Base-by-base conservation (phyloP, 1,140 invertebrate species). In the Scaptomyza montana region DNA sequence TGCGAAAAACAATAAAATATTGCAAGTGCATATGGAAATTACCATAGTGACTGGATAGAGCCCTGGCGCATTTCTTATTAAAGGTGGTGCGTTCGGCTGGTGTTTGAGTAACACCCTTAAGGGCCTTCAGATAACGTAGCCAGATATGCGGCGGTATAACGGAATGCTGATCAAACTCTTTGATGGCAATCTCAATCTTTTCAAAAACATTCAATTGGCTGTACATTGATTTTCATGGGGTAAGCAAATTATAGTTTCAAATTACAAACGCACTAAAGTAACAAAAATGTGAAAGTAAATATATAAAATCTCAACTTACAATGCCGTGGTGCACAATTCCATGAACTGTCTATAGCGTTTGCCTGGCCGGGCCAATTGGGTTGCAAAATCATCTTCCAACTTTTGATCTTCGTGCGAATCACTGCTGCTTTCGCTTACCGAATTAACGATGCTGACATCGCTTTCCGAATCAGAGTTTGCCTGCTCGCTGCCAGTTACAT, bases 111-210 rank as follows among this genome's bases (percentile, higher is more conserved):
- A 87, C 82, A 12, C 61, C 55, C 12, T 66, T 28, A 0, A 56
- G 46, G 0, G 55, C 59, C 46, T 72, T 75, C 1, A 86, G 54
- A 43, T 86, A 87, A 0, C 69, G 63, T 0, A 81, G 39, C 81
- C 81, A 86, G 3, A 86, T 51, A 7, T 86, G 49, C 0, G 82
- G 41, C 13, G 82, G 82, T 8, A 86, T 66, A 30, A 53, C 53
- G 25, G 55, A 36, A 2, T 47, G n/a, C 3, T 51, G 43, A 5
- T 69, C 43, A 19, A 78, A 45, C 12, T 57, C 6, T 2, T 1
- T 39, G 4, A 87, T 12, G 1, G 78, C 49, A 5, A 39, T 3
- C 25, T 82, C 50, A 5, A 86, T 78, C 4, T 53, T 75, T 0
- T 66, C 50, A 5, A 87, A 54, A 0, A 78, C 67, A 36, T 78